Base-by-base conservation (phyloP, 2,113 vertebrate genomes). In the Balaenoptera acutorostrata region DNA sequence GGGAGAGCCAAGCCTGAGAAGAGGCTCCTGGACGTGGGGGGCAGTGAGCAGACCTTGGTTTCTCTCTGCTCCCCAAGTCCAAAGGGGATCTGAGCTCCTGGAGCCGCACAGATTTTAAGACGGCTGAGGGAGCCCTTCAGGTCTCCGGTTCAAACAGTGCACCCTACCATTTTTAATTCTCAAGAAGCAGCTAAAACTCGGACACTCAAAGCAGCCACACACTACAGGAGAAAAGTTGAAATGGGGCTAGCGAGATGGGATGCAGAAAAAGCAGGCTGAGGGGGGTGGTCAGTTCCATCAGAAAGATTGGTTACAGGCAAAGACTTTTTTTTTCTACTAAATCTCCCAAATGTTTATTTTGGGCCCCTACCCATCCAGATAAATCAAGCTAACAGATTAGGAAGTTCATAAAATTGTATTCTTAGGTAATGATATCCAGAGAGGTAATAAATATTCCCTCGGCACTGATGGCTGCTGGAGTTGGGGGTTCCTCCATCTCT, bases 331-430 rank as follows among this genome's bases (percentile, higher is more conserved):
- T 41, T 64, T 82, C 69, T 87, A 64, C 87, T 88, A 91, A 98
- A 95, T 95, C 92, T 97, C 97, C 97, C 86, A 98, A 98, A 98
- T 98, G 97, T 98, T 98, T 98, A 92, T 82, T 82, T 98, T 99
- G 98, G 98, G 97, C 13, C 96, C 74, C 93, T 97, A 98, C 98
- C 98, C 98, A 98, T 93, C 96, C 74, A 92, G 98, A 99, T 99
- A 98, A 98, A 99, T 99, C 98, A 99, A 97, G 61, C 97, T 97
- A 98, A 98, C 98, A 98, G 98, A 98, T 98, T 98, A 98, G 98
- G 98, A 98, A 98, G 98, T 98, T 93, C 98, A 98, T 98, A 98
- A 98, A 98, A 98, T 96, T 98, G 93, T 98, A 98, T 98, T 98
- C 97, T 96, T 95, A 97, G 98, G 85, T 98, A 98, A 98, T 98